phyloP scores from a whole-genome alignment of 2,888 invertebrate genomes.

The Tipula confusa region DNA sequence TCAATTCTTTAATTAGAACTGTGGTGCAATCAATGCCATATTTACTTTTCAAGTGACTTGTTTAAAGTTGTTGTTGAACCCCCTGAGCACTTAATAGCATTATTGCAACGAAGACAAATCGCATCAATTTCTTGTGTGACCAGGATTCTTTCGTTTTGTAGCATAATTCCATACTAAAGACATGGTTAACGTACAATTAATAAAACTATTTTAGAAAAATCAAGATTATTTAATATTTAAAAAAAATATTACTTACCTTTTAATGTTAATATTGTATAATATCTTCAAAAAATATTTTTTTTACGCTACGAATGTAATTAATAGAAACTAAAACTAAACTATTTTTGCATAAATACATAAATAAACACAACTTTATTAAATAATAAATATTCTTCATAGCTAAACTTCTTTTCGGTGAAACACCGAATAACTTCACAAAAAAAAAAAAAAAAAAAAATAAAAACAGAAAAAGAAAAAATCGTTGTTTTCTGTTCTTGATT shows the following conservation, averaged over 20 bases:
- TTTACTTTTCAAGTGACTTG: slow-evolving; percentile 14
- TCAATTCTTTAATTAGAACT: not conserved
- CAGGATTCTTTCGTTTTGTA: slow-evolving; percentile 29
- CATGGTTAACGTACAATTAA: not conserved
- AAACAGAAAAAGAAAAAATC: not conserved
- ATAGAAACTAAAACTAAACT: not conserved
- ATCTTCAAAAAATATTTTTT: not conserved
- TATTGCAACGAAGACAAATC: not conserved
- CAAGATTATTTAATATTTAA: not conserved
- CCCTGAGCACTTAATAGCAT: slow-evolving; percentile 26
- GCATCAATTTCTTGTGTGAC: slow-evolving; percentile 21
- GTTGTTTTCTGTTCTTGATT: not conserved
- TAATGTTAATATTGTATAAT: not conserved
- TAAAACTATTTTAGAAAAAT: not conserved
- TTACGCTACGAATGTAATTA: not conserved
- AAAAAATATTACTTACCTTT: not conserved
- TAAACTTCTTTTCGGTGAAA: not conserved
- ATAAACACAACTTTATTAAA: not conserved
- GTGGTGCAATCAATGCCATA: not conserved
- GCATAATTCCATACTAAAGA: slow-evolving; percentile 28
- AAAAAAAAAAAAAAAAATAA: not conserved
- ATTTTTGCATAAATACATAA: not conserved
- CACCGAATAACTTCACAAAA: not conserved
- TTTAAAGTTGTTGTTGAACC: slow-evolving; percentile 28
- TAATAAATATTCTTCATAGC: not conserved